Evolutionary conservation across 2,797 vertebrate genomes (phyloP).

Genomic region (Acrossocheilus fasciatus): DNA sequence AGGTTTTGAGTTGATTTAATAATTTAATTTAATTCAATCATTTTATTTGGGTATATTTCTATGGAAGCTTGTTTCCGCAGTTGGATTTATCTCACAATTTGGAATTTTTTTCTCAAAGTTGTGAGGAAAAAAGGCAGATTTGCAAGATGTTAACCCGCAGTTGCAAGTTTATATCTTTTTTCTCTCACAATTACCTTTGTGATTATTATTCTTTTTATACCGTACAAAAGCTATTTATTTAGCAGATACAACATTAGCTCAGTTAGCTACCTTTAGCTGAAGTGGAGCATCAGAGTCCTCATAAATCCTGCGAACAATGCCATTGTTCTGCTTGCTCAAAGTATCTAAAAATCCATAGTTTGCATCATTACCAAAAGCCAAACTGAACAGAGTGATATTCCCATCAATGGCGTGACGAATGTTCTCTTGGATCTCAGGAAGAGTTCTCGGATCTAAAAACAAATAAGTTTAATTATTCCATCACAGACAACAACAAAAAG

Average conservation of each 20-base stretch:
- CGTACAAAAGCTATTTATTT: not conserved
- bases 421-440: conserved; percentile 77
- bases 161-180: no score
- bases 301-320: conserved; percentile 88
- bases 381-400: conserved; percentile 83
- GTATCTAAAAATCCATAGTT: conserved; percentile 88
- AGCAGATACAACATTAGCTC: not conserved
- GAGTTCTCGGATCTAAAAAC: conserved; percentile 61
- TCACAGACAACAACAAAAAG: not conserved
- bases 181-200: no score
- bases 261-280: conserved; percentile 76
- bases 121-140: not conserved
- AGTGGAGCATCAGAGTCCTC: conserved; percentile 85
- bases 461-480: not conserved
- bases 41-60: not conserved
- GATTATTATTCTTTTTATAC: not conserved
- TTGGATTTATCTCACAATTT: no score
- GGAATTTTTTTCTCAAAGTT: not conserved
- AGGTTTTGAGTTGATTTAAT: not conserved
- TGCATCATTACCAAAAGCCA: conserved; percentile 89
- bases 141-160: no score
- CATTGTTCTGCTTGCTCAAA: conserved; percentile 86
- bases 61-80: not conserved
- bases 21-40: not conserved
- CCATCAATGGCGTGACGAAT: conserved; percentile 72